Conservation (phyloP, 1,140 invertebrate species). For the Drosophila littoralis region DNA sequence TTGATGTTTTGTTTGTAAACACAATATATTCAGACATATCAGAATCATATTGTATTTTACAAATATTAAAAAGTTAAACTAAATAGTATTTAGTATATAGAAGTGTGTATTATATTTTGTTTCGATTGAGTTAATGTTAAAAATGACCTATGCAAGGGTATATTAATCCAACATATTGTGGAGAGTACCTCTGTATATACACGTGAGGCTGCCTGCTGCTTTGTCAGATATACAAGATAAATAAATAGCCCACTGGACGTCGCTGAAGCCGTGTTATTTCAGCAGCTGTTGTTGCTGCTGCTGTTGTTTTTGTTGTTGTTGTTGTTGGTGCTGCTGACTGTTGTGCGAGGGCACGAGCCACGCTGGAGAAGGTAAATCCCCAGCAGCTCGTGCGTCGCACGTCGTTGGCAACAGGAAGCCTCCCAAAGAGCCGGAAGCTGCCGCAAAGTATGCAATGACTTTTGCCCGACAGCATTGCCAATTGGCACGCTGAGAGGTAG, state of each 20-base stretch:
- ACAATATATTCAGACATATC: too few species aligned
- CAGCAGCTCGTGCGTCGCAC: slow-evolving; percentile 46
- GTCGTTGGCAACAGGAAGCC: slow-evolving; percentile 50
- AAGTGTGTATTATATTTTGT: too few species aligned
- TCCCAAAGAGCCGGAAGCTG: slow-evolving; percentile 74
- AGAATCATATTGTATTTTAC: too few species aligned
- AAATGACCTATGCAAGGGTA: slow-evolving; percentile 14
- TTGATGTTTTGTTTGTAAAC: too few species aligned
- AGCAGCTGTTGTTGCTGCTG: slow-evolving; percentile 22
- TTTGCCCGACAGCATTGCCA: slow-evolving; percentile 39
- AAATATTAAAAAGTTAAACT: too few species aligned
- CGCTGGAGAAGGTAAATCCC: slow-evolving; percentile 40
- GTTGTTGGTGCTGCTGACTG: slow-evolving; percentile 15
- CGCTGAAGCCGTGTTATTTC: slow-evolving; percentile 5
- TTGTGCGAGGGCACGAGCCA: slow-evolving; percentile 39
- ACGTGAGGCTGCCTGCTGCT: slow-evolving; percentile 29
- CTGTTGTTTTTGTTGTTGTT: slow-evolving; percentile 28
- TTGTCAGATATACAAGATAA: slow-evolving; percentile 40
- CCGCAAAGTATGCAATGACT: slow-evolving; percentile 76
- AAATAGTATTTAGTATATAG: too few species aligned
- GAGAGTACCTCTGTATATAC: background rate
- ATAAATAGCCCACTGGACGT: slow-evolving; percentile 42
- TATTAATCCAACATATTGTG: background rate
- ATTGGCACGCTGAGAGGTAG: slow-evolving; percentile 20
- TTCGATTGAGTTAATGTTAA: background rate